Evolutionary conservation across 2,113 vertebrate genomes (phyloP), one percentile per base, ranked within the genome.

Genomic region (Origma solitaria): DNA sequence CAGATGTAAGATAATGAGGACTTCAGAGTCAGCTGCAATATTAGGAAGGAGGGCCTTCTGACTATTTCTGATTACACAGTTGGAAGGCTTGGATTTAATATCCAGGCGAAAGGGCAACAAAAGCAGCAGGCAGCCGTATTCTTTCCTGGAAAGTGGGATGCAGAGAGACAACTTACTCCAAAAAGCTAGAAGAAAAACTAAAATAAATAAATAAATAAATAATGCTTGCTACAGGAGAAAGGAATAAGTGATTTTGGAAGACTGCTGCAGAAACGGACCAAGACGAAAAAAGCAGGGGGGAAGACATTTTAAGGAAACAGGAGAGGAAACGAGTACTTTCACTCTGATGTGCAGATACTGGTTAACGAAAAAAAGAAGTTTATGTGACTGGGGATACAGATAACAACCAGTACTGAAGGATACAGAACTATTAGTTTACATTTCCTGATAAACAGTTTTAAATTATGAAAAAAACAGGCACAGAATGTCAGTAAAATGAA

Each of bases 61-160:
- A 95, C 94, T 96, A 92, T 54, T 94, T 81, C 94, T 95, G 86
- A 81, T 94, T 95, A 93, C 86, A 66, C 64, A 91, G 72, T 76
- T 92, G 91, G 94, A 91, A 95, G 81, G 70, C 83, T 79, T 31
- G 11, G 69, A 77, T 93, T 94, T 87, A 94, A 95, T 75, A 95
- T 86, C 80, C 80, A 88, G 76, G 86, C 28, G 0, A 94, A 96
- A 96, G 91, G 91, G 86, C 88, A 95, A 60, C 15, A 84, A 40
- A 92, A 68, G 68, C 81, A 92, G 94, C 73, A 95, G 82, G 77
- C 89, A 90, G 86, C 40, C 13, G 0, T 53, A 23, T 65, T 78
- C 72, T 42, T 88, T 92, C 94, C 87, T 90, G 90, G 85, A 88
- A 97, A 96, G 93, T 10, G 3, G 49, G 69, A 91, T 49, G n/a